Base-by-base conservation (phyloP, 2,113 vertebrate species). In the Macaca nemestrina region DNA sequence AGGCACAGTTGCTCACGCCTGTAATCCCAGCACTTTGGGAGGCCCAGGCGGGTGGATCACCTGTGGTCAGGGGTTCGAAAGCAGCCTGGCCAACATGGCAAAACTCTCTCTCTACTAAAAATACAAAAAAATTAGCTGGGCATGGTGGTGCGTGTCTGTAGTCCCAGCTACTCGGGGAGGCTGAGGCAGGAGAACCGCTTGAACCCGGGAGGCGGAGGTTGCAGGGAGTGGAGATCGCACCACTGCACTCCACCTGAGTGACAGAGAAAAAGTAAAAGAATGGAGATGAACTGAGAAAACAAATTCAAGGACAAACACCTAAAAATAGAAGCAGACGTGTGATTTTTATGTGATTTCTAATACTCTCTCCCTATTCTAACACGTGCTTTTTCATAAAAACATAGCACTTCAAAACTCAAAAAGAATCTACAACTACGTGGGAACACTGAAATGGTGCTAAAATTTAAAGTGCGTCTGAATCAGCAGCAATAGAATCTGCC, bases 241-340 rank as follows among this genome's bases (percentile, higher is more conserved):
- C 61, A 64, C 61, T 30, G 12, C 27, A 32, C 27, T 64, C 61
- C 30, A 64, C 30, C 13, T 64, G 27, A 12, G 61, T 2, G 1
- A 64, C 61, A 64, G 27, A 64, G 27, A 30, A 6, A 64, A 64
- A 32, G 23, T 6, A 86, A 25, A 87, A 85, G 40, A 98, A 92
- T 27, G 30, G 68, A 92, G 95, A 95, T 75, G 32, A 96, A n/a
- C 35, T 14, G 9, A 50, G 22, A 52, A 94, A 96, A 50, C 25
- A 25, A 98, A 95, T 86, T 23, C 57, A 94, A 95, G 22, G n/a
- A n/a, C 38, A 87, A 67, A 72, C 4, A 40, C 45, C n/a, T 75
- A 85, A 92, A 87, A 90, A 68, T 27, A 88, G 68, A 92, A 96
- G 45, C 67, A 88, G 16, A 72, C 5, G 1, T 35, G 43, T 50